phyloP scores from a whole-genome alignment of 2,797 vertebrate genomes.

The Garrulus glandarius region DNA sequence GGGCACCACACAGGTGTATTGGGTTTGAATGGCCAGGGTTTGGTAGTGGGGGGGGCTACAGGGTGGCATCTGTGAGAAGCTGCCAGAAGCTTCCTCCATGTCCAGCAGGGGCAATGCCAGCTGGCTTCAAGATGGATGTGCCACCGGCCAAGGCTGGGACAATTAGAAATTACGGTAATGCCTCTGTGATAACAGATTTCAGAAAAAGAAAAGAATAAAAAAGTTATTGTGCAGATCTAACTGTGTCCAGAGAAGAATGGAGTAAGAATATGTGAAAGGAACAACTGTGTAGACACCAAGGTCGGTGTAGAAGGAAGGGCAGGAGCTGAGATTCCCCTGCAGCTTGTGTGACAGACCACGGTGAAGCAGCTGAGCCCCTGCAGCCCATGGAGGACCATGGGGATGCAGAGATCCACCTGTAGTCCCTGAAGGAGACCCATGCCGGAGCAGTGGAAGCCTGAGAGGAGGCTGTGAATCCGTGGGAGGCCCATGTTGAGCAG shows the following conservation, averaged over 20 bases:
- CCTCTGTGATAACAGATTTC: fast-evolving
- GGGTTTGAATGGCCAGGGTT: background rate
- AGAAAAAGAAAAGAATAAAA: background rate
- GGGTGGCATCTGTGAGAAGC: background rate
- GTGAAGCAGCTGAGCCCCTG: background rate
- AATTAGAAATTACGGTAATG: background rate
- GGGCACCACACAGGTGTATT: background rate
- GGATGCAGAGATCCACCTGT: background rate
- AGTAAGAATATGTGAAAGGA: background rate
- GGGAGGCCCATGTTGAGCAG: fast-evolving
- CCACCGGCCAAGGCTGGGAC: no score
- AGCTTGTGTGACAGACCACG: background rate
- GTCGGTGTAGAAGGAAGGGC: no score
- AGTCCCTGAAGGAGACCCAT: background rate
- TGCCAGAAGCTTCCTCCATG: background rate
- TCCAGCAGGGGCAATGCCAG: background rate
- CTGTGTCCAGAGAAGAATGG: fast-evolving
- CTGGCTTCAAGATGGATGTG: background rate
- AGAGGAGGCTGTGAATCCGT: background rate
- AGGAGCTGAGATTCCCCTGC: background rate
- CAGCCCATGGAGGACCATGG: no score
- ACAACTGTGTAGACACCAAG: background rate
- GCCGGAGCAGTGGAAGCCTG: background rate
- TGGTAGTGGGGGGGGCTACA: no score
- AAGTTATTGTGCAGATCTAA: fast-evolving